A percentile compares a stretch with the other conserved stretches of the same genome.
Evolutionary conservation across 1,140 invertebrate species (phyloP).

Genomic region (Drosophila neocordata): DNA sequence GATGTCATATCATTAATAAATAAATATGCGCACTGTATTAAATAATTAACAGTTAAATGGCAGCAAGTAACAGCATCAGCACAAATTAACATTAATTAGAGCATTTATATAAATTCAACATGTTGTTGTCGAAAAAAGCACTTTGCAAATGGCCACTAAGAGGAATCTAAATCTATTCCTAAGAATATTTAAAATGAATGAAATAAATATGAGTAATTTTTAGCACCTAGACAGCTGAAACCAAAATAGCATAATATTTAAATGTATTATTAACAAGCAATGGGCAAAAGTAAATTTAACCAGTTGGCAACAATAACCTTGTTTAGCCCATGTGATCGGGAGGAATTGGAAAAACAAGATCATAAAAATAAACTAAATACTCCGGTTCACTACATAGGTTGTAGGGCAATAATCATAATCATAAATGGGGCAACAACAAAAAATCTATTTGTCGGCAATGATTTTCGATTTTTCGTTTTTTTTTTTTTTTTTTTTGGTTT

Average conservation of each 20-base stretch:
- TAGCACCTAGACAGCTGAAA: constrained; percentile 36
- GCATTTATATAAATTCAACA: constrained; percentile 24
- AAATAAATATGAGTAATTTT: constrained; percentile 37
- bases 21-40: constrained; percentile 25
- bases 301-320: constrained; percentile 56
- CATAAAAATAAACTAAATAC: constrained; percentile 41
- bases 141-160: neutral
- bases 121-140: constrained; percentile 17
- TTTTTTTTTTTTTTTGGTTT: constrained; percentile 34
- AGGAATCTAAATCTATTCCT: neutral
- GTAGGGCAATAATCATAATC: constrained; percentile 55
- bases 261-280: constrained; percentile 58
- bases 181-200: constrained; percentile 27
- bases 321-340: constrained; percentile 41
- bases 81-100: constrained; percentile 73
- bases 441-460: constrained; percentile 15
- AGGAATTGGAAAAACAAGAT: constrained; percentile 62
- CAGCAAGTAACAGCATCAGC: constrained; percentile 40
- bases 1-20: constrained; percentile 37
- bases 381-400: neutral
- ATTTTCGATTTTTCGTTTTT: constrained; percentile 29
- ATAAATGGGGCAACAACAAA: constrained; percentile 33
- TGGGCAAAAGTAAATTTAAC: constrained; percentile 6
- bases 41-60: constrained; percentile 52
- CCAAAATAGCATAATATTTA: constrained; percentile 60